A percentile compares a stretch with the other conserved stretches of the same genome.
Evolutionary conservation across 37 sponge, comb jelly and placozoan genomes (phyloP).

Genomic region (Mnemiopsis leidyi): DNA sequence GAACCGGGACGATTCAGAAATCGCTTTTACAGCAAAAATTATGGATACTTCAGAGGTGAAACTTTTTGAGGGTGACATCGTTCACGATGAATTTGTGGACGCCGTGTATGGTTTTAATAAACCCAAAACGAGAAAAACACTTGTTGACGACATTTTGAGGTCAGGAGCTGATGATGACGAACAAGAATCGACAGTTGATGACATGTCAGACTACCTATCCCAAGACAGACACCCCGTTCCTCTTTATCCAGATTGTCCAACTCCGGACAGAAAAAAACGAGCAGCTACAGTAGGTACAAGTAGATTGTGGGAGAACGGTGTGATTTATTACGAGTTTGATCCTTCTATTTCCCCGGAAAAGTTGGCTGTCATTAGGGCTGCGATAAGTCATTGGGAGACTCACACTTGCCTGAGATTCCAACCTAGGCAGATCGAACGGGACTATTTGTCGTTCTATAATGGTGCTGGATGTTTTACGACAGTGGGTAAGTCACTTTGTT

Average conservation of each 20-base stretch:
- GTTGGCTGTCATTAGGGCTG: not conserved
- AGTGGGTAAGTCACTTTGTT: not conserved
- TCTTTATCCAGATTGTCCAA: not conserved
- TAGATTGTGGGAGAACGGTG: not conserved
- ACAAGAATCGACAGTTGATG: not conserved
- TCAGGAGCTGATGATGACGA: not conserved
- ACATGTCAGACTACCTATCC: not conserved
- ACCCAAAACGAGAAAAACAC: not conserved
- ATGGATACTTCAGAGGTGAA: not conserved
- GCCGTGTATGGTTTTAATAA: not conserved
- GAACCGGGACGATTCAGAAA: not conserved
- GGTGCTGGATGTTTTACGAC: constrained; percentile 13
- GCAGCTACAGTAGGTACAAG: not conserved
- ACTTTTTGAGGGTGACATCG: not conserved
- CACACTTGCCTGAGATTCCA: constrained; percentile 5
- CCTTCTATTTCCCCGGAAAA: not conserved
- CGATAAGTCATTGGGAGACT: constrained; percentile 18
- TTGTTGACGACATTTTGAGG: not conserved
- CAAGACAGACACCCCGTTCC: not conserved
- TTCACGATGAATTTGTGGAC: constrained; percentile 36
- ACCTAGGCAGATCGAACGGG: not conserved
- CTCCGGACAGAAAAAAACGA: not conserved
- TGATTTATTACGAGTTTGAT: constrained; percentile 1
- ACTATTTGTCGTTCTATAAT: not conserved
- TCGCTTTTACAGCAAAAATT: not conserved